These are phyloP conservation scores for Sebastes flavidus DNA, from an alignment of 2,797 vertebrate genomes.

Conservation along the genomic window DNA sequence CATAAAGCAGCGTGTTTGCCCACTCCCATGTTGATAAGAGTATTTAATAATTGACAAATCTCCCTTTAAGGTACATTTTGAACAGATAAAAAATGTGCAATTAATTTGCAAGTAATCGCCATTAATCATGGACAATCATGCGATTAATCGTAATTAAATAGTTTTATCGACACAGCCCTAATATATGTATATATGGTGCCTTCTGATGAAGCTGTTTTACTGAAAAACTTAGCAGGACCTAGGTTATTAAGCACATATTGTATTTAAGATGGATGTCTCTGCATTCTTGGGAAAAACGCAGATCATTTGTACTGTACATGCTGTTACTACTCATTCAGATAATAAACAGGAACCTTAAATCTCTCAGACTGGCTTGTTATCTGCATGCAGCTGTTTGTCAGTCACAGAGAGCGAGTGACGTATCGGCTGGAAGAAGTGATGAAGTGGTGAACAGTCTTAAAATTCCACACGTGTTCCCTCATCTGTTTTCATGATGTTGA, in stretches of 20 bases:
- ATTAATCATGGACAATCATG: too few relatives aligned
- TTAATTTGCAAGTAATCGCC: too few relatives aligned
- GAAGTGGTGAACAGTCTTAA: constrained; percentile 28
- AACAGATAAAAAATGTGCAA: too few relatives aligned
- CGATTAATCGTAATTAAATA: too few relatives aligned
- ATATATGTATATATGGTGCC: background rate
- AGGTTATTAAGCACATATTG: constrained; percentile 21
- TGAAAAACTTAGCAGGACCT: constrained; percentile 26
- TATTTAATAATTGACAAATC: too few relatives aligned
- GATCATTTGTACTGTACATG: background rate
- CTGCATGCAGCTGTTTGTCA: constrained; percentile 8
- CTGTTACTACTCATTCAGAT: background rate
- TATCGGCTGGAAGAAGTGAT: constrained; percentile 40
- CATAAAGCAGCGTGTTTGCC: too few relatives aligned
- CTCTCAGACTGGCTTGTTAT: constrained; percentile 10
- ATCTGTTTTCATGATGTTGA: constrained; percentile 73
- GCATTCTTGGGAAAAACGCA: background rate
- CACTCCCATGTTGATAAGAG: too few relatives aligned
- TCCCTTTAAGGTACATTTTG: too few relatives aligned
- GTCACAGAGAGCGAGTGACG: background rate
- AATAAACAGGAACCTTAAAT: constrained; percentile 19
- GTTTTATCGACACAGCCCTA: fast-evolving
- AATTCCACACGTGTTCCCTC: constrained; percentile 64
- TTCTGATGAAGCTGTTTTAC: constrained; percentile 8
- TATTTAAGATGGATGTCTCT: constrained; percentile 24